These are phyloP conservation scores for Pseudochirops corinnae DNA, from an alignment of 2,797 vertebrate genomes.

Conservation along the genomic window DNA sequence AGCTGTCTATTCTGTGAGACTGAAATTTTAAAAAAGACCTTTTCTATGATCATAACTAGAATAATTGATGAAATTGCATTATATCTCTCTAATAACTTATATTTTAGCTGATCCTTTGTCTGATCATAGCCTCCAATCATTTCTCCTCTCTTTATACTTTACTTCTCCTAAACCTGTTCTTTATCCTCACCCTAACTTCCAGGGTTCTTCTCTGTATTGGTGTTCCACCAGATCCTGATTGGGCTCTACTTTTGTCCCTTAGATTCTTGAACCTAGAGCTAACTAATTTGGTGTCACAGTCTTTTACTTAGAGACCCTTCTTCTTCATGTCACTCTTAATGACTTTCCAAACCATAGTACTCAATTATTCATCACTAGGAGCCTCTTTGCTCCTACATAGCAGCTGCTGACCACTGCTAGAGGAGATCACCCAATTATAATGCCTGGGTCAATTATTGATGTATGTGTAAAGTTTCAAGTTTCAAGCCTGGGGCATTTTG, in stretches of 20 bases:
- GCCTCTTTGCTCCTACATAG: not conserved
- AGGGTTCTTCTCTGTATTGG: not conserved
- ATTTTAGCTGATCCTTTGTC: constrained; percentile 74
- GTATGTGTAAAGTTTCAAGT: not conserved
- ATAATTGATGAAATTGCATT: constrained; percentile 67
- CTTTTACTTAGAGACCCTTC: not conserved
- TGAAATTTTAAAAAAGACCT: constrained; percentile 28
- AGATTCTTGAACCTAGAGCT: not conserved
- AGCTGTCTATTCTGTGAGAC: constrained; percentile 57
- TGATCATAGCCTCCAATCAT: not conserved
- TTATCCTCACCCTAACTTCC: not conserved
- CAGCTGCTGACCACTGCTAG: not conserved
- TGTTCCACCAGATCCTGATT: not conserved
- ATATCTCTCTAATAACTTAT: constrained; percentile 68
- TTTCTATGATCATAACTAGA: constrained; percentile 67
- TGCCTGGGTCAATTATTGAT: not conserved
- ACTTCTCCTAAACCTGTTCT: not conserved
- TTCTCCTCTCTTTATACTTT: not conserved
- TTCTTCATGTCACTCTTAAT: not conserved
- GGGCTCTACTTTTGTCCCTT: not conserved
- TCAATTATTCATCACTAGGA: not conserved
- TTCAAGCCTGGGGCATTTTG: not conserved
- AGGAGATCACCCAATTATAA: not conserved
- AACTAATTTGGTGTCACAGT: not conserved
- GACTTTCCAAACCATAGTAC: not conserved